Conservation (phyloP, 2,888 invertebrate genomes). For the Eupithecia vulgata region DNA sequence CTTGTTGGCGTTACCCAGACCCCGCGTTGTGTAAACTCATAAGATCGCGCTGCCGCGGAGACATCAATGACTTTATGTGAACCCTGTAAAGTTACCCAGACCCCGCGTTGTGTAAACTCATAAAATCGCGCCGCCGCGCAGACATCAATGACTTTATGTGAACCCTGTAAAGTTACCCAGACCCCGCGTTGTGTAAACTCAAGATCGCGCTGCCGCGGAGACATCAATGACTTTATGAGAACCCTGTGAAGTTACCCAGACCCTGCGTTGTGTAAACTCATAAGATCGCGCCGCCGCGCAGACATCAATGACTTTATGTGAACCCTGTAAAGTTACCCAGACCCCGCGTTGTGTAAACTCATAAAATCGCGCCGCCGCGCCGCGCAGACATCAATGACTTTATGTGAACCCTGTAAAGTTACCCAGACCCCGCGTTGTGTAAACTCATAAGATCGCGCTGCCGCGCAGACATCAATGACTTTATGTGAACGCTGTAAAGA, state of each 20-base stretch:
- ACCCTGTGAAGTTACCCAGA: slow-evolving; percentile 27
- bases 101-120: neutral
- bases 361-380: slow-evolving; percentile 31
- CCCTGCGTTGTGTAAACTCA: neutral
- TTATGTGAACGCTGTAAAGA: slow-evolving; percentile 35
- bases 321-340: slow-evolving; percentile 28
- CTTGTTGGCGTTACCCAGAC: neutral
- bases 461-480: slow-evolving; percentile 5
- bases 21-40: neutral
- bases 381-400: slow-evolving; percentile 9
- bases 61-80: slow-evolving; percentile 24
- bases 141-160: slow-evolving; percentile 23
- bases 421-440: neutral
- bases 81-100: slow-evolving; percentile 27
- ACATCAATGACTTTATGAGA: slow-evolving; percentile 23
- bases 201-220: slow-evolving; percentile 26
- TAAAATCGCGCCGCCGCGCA: slow-evolving; percentile 27
- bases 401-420: slow-evolving; percentile 31
- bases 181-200: neutral
- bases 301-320: slow-evolving; percentile 23
- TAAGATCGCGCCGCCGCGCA: slow-evolving; percentile 26
- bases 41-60: slow-evolving; percentile 26
- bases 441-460: slow-evolving; percentile 27
- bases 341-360: neutral
- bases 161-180: slow-evolving; percentile 28